These are phyloP conservation scores for Colaptes auratus DNA, from an alignment of 2,113 vertebrate species.

Conservation along the genomic window DNA sequence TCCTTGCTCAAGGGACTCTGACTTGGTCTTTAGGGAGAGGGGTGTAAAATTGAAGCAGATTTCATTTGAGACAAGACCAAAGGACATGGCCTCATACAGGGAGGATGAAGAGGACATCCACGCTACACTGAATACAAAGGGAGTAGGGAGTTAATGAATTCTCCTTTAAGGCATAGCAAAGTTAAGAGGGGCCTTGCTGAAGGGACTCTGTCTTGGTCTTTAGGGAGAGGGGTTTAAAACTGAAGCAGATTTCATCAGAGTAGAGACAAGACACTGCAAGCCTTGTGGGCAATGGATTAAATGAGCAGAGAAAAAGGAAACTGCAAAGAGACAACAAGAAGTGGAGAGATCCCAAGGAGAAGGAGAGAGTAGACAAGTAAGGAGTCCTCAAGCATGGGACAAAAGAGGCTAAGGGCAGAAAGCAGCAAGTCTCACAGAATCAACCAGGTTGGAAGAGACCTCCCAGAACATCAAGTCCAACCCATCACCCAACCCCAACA, in stretches of 20 bases:
- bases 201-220: background rate
- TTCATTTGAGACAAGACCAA: background rate
- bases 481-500: too few relatives aligned
- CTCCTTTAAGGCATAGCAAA: background rate
- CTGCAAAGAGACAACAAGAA: background rate
- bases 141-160: background rate
- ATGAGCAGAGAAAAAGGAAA: background rate
- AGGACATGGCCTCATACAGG: accelerated
- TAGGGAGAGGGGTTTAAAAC: background rate
- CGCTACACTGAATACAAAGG: background rate
- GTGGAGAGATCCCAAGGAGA: background rate
- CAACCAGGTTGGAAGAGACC: too few relatives aligned
- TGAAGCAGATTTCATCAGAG: background rate
- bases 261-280: background rate
- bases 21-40: background rate
- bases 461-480: too few relatives aligned
- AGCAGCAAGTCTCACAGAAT: background rate
- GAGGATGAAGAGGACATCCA: accelerated
- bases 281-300: background rate
- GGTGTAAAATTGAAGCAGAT: background rate
- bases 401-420: background rate
- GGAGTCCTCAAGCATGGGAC: background rate
- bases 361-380: background rate
- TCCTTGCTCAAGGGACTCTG: background rate
- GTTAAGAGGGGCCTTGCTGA: background rate